A percentile compares a stretch with the other conserved stretches of the same genome.
phyloP scores from a whole-genome alignment of 2,797 vertebrate genomes.

The Mycteria americana region DNA sequence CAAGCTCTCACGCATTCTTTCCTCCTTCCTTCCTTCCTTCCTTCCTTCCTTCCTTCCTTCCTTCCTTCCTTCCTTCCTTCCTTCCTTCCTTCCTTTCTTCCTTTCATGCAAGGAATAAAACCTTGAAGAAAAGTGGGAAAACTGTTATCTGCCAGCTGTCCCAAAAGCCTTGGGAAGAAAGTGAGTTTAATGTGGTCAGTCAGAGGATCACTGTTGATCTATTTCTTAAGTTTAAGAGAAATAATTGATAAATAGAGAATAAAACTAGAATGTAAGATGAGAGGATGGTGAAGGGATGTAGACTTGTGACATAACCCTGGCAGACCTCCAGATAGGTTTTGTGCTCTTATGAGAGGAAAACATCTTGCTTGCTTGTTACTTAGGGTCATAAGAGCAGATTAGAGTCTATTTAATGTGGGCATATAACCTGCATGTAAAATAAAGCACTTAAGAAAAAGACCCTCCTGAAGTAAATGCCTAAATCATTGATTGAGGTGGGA shows the following conservation, averaged over 20 bases:
- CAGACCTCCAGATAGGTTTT: not conserved
- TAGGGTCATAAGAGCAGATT: not conserved
- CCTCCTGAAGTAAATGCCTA: not conserved
- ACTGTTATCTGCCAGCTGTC: not conserved
- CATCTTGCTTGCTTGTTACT: not conserved
- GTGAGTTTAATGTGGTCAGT: not conserved
- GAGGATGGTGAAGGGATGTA: not conserved
- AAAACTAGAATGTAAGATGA: not conserved
- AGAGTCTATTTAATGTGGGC: not conserved
- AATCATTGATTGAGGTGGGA: not conserved
- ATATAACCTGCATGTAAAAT: not conserved
- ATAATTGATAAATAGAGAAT: not conserved
- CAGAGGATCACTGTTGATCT: not conserved
- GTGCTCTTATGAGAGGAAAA: not conserved
- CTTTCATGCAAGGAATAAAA: not conserved
- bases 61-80: too few species aligned
- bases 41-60: not conserved
- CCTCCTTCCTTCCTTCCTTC: not conserved
- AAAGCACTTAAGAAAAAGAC: not conserved
- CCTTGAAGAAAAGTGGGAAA: not conserved
- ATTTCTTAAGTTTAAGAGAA: not conserved
- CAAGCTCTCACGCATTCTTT: fast-evolving
- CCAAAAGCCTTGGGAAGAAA: not conserved
- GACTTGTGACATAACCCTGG: not conserved
- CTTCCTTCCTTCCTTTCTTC: too few species aligned